Conservation (phyloP, 1,140 invertebrate genomes). For the Diachasmimorpha longicaudata region DNA sequence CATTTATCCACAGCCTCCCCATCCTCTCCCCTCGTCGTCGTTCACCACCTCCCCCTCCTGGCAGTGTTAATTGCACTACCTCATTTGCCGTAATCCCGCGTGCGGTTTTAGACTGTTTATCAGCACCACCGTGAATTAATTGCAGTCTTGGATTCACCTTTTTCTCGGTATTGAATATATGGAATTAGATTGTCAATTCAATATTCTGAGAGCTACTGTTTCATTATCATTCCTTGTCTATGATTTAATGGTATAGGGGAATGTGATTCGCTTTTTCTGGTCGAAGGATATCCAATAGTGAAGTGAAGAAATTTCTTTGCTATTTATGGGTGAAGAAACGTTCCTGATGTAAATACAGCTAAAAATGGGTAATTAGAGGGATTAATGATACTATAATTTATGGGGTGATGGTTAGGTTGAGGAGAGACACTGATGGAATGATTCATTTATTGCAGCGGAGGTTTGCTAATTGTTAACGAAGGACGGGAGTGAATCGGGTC, state of each 20-base stretch:
- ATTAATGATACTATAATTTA: no score
- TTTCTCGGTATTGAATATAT: not conserved
- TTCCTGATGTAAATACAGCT: no score
- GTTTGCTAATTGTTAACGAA: no score
- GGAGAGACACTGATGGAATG: no score
- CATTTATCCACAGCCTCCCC: not conserved
- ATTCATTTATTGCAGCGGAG: no score
- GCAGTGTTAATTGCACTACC: slow-evolving; percentile 21
- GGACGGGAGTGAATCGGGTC: no score
- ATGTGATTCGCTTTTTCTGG: not conserved
- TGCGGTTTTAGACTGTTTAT: slow-evolving; percentile 13
- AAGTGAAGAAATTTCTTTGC: no score
- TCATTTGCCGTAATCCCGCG: slow-evolving; percentile 8
- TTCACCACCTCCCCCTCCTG: not conserved
- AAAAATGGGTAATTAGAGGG: no score
- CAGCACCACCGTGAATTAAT: slow-evolving; percentile 8
- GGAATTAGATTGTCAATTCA: not conserved
- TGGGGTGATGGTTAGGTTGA: no score
- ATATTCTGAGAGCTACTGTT: not conserved
- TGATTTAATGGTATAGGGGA: not conserved
- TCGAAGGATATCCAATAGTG: no score
- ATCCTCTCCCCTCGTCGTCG: not conserved
- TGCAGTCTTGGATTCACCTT: not conserved
- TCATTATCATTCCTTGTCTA: not conserved
- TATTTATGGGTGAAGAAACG: no score